These are phyloP conservation scores for Manis javanica DNA, from an alignment of 2,797 vertebrate genomes.

Conservation along the genomic window DNA sequence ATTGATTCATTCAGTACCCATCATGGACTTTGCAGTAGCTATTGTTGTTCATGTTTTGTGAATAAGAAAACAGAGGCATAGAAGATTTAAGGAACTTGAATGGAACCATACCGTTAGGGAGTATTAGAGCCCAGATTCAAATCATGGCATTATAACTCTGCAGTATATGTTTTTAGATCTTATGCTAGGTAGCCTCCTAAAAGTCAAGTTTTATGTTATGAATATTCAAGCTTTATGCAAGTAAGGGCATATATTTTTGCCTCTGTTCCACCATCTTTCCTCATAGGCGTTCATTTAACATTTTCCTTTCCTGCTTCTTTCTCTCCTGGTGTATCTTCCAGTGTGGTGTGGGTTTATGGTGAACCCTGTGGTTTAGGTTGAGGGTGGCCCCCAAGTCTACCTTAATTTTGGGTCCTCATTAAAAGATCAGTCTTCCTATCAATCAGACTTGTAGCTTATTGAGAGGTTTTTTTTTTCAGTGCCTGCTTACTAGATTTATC, in stretches of 20 bases:
- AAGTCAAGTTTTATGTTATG: not conserved
- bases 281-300: not conserved
- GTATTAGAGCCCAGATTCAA: not conserved
- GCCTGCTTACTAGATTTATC: not conserved
- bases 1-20: not conserved
- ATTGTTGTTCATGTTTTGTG: not conserved
- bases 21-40: not conserved
- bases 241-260: not conserved
- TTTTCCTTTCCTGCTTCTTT: not conserved
- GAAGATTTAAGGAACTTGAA: not conserved
- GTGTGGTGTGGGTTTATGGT: not conserved
- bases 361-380: not conserved
- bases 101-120: not conserved
- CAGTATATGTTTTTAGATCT: not conserved
- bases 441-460: not conserved
- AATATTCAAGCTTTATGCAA: not conserved
- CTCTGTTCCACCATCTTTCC: not conserved
- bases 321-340: not conserved
- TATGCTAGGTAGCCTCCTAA: not conserved
- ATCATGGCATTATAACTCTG: not conserved
- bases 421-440: not conserved
- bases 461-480: not conserved
- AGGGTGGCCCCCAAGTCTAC: not conserved
- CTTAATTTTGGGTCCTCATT: not conserved
- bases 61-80: not conserved